Percentiles rank a stretch among this genome's conserved stretches.
Evolutionary conservation across 1,140 invertebrate species (phyloP).

Genomic region (Macrocentrus cingulum): DNA sequence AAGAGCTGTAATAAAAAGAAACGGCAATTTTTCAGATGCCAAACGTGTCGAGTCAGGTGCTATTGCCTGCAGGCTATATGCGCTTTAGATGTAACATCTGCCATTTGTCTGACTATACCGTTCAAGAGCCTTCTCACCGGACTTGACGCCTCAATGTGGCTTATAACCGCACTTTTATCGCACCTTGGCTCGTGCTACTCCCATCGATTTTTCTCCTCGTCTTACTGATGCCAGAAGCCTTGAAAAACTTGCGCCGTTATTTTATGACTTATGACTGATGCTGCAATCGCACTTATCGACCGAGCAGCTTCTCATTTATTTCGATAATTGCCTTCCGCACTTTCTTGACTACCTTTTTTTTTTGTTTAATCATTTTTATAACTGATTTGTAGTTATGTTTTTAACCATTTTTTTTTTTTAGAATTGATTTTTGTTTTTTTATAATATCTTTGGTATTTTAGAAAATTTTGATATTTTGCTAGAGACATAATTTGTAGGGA

Average conservation of each 20-base stretch:
- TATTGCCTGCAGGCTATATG: constrained; percentile 25
- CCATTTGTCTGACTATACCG: constrained; percentile 24
- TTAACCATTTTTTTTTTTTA: too few relatives aligned
- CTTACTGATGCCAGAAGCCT: neutral
- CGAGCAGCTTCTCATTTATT: too few relatives aligned
- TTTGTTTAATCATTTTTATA: too few relatives aligned
- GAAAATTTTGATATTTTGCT: too few relatives aligned
- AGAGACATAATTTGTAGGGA: too few relatives aligned
- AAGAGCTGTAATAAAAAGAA: constrained; percentile 37
- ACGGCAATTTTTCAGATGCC: constrained; percentile 19
- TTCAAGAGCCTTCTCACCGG: constrained; percentile 15
- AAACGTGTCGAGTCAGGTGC: constrained; percentile 48
- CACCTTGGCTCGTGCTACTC: constrained; percentile 21
- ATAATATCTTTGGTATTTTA: too few relatives aligned
- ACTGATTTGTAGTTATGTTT: too few relatives aligned
- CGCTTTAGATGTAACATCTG: constrained; percentile 41
- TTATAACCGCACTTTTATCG: constrained; percentile 18
- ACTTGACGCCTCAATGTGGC: constrained; percentile 7
- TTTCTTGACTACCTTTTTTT: too few relatives aligned
- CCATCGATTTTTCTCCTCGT: constrained; percentile 21
- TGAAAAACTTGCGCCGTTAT: neutral
- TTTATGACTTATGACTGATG: constrained; percentile 1
- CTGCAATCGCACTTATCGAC: constrained; percentile 1
- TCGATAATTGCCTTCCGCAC: too few relatives aligned
- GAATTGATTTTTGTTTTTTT: too few relatives aligned